Conservation (phyloP, 2,113 vertebrate genomes). For the Takifugu flavidus region DNA sequence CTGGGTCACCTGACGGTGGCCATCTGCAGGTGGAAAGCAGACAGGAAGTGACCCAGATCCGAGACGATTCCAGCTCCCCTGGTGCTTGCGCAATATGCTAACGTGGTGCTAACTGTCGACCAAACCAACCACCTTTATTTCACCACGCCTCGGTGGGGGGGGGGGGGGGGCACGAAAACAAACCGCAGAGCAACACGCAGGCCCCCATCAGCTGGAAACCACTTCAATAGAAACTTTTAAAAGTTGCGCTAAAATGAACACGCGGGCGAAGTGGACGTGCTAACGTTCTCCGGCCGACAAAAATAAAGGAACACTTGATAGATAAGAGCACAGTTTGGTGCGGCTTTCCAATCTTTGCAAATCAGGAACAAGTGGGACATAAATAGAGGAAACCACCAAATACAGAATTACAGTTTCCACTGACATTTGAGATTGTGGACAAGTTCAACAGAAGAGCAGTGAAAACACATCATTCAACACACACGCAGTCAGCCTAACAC, state of each 20-base stretch:
- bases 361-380: conserved; percentile 44
- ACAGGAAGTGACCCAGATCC: too few relatives aligned
- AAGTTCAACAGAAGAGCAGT: conserved; percentile 35
- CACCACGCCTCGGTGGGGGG: too few relatives aligned
- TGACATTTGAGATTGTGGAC: conserved; percentile 20
- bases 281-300: conserved; percentile 60
- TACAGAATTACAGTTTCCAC: conserved; percentile 10
- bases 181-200: conserved; percentile 55
- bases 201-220: conserved; percentile 9
- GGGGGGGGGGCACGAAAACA: conserved; percentile 74
- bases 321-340: conserved; percentile 93
- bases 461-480: conserved; percentile 10
- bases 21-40: neutral
- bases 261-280: conserved; percentile 53
- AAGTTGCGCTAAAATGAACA: conserved; percentile 85
- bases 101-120: neutral
- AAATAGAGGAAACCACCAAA: conserved; percentile 2
- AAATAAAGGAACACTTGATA: conserved; percentile 89
- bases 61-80: too few relatives aligned
- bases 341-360: conserved; percentile 62
- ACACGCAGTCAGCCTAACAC: conserved; percentile 16
- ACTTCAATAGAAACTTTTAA: conserved; percentile 67
- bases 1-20: neutral
- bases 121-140: neutral
- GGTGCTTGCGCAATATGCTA: too few relatives aligned